Base-by-base conservation (phyloP, 1,140 invertebrate species). In the Lanistes nyassanus region DNA sequence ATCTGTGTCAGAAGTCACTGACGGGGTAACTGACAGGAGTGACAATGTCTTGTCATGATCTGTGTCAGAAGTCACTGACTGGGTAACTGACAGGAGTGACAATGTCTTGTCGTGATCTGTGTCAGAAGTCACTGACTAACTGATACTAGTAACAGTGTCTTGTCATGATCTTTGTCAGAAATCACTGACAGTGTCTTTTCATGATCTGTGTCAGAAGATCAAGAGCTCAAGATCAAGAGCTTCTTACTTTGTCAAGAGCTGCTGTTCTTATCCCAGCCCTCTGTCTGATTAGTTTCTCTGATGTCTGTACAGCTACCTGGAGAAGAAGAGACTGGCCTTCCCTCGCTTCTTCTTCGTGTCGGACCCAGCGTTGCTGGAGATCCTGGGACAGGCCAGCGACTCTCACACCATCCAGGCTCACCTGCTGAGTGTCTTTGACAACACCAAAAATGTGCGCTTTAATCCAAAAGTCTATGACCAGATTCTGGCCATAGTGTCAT, bases 271-370 rank as follows among this genome's bases (percentile, higher is more conserved):
- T n/a, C n/a, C n/a, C n/a, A n/a, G n/a, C n/a, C n/a, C n/a, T n/a
- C n/a, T n/a, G n/a, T 64, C 29, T 64, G 16, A 64, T n/a, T n/a
- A n/a, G n/a, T n/a, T n/a, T n/a, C n/a, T n/a, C n/a, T n/a, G n/a
- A 31, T 39, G n/a, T 36, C 7, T 36, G 47, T 75, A 53, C 79
- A 87, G 97, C 81, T 98, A 98, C 89, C 90, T 98, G 31, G 97
- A 98, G 84, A 96, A 95, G 84, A 98, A 98, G 85, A 92, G 97
- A 51, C 94, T 96, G 87, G 95, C 98, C 93, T 98, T 98, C 87
- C 97, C 97, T 26, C 90, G 97, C 81, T 99, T 99, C 86, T 99
- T 98, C 90, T 99, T 99, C 83, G 96, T 99, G 0, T 98, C 97
- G 2, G 97, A 99, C 91, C 97, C 97, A 13, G 96, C 96, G 0